These are phyloP conservation scores for Coregonus ussuriensis DNA, from an alignment of 2,797 vertebrate species.

Conservation along the genomic window DNA sequence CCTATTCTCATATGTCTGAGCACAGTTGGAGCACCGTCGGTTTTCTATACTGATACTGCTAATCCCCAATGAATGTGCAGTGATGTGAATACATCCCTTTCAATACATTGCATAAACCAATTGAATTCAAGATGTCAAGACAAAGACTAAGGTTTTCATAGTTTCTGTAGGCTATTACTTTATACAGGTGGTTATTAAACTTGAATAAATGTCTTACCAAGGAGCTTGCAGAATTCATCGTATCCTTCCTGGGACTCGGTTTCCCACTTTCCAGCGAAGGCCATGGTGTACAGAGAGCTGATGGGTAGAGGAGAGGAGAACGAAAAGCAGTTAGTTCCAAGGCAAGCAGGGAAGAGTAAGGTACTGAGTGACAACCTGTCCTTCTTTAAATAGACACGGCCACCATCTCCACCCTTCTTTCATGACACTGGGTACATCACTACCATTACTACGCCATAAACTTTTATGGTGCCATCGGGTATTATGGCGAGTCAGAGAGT, in stretches of 20 bases:
- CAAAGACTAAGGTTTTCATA: not conserved
- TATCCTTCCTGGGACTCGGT: conserved; percentile 89
- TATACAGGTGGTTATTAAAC: not conserved
- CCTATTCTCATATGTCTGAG: not conserved
- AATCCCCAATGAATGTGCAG: not conserved
- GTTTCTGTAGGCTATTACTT: not conserved
- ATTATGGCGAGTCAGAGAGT: conserved; percentile 62
- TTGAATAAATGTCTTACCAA: conserved; percentile 78
- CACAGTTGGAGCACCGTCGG: not conserved
- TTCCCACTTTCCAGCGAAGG: conserved; percentile 89
- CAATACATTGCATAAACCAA: not conserved
- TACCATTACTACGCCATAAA: conserved; percentile 43
- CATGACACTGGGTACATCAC: conserved; percentile 53
- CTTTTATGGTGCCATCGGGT: conserved; percentile 59
- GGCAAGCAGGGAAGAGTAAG: conserved; percentile 55
- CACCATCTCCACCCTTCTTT: conserved; percentile 24
- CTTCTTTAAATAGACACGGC: conserved; percentile 63
- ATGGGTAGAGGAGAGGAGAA: conserved; percentile 34
- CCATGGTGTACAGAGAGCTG: conserved; percentile 71
- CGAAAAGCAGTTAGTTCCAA: conserved; percentile 47
- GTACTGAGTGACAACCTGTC: conserved; percentile 43
- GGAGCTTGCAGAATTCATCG: conserved; percentile 84
- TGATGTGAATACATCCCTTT: not conserved
- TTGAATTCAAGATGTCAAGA: not conserved
- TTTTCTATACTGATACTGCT: not conserved